These are phyloP conservation scores for Leptothorax acervorum DNA, from an alignment of 2,888 invertebrate species.

Conservation along the genomic window DNA sequence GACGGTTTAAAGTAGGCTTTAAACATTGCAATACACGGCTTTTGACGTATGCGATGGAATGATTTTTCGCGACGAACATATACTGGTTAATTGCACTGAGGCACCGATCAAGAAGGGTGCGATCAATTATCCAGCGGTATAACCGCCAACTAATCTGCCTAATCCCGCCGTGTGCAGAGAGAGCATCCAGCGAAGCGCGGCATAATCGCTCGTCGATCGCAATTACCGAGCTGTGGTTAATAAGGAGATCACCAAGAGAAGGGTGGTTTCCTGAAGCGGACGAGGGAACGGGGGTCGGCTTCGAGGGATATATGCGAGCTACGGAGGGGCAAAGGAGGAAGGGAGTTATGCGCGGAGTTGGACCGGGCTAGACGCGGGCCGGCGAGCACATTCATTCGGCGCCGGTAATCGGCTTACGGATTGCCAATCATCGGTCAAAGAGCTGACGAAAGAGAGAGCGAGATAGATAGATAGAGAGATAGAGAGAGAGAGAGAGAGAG, in stretches of 20 bases:
- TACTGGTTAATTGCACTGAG: slow-evolving; percentile 69
- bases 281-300: slow-evolving; percentile 59
- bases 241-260: slow-evolving; percentile 83
- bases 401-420: slow-evolving; percentile 84
- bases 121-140: slow-evolving; percentile 82
- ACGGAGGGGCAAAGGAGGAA: slow-evolving; percentile 46
- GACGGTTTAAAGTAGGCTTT: background rate
- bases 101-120: slow-evolving; percentile 66
- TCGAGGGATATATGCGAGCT: slow-evolving; percentile 53
- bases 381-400: slow-evolving; percentile 81
- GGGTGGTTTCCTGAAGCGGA: slow-evolving; percentile 69
- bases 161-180: slow-evolving; percentile 78
- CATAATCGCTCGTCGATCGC: slow-evolving; percentile 83
- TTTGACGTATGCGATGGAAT: background rate
- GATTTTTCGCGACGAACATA: slow-evolving; percentile 30
- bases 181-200: slow-evolving; percentile 82
- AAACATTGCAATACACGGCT: background rate
- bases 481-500: background rate
- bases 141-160: slow-evolving; percentile 84
- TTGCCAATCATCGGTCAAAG: slow-evolving; percentile 83
- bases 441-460: slow-evolving; percentile 64
- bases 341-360: slow-evolving; percentile 70
- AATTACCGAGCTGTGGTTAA: slow-evolving; percentile 85
- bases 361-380: slow-evolving; percentile 78
- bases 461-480: background rate